These are phyloP conservation scores for Peromyscus melanophrys DNA, from an alignment of 2,797 vertebrate genomes.

Conservation along the genomic window DNA sequence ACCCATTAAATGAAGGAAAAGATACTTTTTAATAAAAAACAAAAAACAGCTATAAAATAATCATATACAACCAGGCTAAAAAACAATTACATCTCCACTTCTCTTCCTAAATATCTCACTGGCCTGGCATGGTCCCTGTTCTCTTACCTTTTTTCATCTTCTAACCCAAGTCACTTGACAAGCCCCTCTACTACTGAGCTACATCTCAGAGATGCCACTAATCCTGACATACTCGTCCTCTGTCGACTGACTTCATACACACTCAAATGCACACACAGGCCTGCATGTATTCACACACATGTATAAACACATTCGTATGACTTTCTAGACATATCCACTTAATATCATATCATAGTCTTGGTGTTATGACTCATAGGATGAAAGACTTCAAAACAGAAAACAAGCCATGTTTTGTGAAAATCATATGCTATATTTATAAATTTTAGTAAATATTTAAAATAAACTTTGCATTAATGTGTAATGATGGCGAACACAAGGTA, in stretches of 20 bases:
- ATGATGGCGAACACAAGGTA: not conserved
- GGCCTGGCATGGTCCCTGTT: accelerated
- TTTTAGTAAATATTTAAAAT: not conserved
- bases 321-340: not conserved
- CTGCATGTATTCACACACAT: not conserved
- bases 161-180: not conserved
- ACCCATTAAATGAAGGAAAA: not conserved
- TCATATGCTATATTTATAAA: not conserved
- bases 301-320: not conserved
- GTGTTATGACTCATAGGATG: not conserved
- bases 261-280: too few relatives aligned
- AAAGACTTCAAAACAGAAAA: constrained; percentile 34
- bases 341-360: not conserved
- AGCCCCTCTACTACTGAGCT: not conserved
- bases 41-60: not conserved
- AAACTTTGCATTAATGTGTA: not conserved
- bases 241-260: not conserved
- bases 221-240: not conserved
- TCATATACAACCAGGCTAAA: not conserved
- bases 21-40: not conserved
- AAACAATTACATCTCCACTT: not conserved
- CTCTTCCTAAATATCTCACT: not conserved
- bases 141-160: not conserved
- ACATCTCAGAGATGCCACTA: not conserved
- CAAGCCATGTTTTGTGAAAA: not conserved